Conservation (phyloP, 2,797 vertebrate genomes). For the Muscicapa comitata region DNA sequence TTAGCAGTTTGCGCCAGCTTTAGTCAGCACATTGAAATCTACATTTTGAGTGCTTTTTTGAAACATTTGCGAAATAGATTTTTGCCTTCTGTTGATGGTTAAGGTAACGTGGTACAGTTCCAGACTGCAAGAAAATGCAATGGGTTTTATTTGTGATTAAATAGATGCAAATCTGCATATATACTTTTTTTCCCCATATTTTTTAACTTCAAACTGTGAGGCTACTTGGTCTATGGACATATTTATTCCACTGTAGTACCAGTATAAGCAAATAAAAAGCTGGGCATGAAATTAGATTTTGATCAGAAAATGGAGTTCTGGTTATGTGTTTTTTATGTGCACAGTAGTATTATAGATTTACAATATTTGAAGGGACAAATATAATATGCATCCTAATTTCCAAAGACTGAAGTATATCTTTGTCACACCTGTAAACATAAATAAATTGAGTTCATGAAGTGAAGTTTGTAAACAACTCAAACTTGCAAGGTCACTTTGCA, state of each 20-base stretch:
- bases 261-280: not conserved
- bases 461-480: not conserved
- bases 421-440: not conserved
- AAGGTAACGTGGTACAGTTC: not conserved
- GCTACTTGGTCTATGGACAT: not conserved
- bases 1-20: not conserved
- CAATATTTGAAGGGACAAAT: not conserved
- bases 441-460: not conserved
- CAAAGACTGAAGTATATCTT: not conserved
- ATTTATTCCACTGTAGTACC: not conserved
- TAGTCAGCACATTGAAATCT: slow-evolving; percentile 47
- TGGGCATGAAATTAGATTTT: not conserved
- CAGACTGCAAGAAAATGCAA: not conserved
- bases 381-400: not conserved
- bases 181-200: not conserved
- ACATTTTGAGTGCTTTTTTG: slow-evolving; percentile 43
- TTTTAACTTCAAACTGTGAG: not conserved
- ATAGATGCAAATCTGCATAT: not conserved
- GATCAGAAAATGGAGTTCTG: not conserved
- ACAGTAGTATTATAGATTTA: not conserved
- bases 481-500: not conserved
- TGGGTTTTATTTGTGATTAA: slow-evolving; percentile 1
- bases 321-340: not conserved
- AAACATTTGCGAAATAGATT: slow-evolving; percentile 38
- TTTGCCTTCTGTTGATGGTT: slow-evolving; percentile 34